Evolutionary conservation across 2,797 vertebrate species (phyloP).

Genomic region (Oreortyx pictus): DNA sequence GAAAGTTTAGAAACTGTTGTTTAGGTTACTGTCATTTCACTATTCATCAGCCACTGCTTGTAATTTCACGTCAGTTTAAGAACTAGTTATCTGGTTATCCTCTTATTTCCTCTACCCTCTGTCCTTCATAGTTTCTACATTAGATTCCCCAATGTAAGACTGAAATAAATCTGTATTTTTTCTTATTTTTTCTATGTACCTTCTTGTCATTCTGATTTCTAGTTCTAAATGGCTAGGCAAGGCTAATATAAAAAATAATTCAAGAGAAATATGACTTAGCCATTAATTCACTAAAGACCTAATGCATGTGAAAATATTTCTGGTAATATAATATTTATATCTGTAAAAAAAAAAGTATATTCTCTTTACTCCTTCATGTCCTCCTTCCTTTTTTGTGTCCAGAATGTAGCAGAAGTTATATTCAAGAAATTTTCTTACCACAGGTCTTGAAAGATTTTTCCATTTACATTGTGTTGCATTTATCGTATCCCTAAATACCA

Average conservation of each 20-base stretch:
- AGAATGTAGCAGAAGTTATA: accelerated
- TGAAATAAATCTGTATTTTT: not conserved
- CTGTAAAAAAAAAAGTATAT: not conserved
- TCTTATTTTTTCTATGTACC: not conserved
- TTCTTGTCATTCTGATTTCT: not conserved
- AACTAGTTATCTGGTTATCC: not conserved
- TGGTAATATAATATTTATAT: no score
- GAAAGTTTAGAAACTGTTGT: not conserved
- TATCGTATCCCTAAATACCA: not conserved
- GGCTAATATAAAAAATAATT: not conserved
- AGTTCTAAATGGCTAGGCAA: not conserved
- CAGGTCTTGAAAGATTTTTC: not conserved
- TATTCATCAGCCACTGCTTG: not conserved
- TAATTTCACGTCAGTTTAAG: not conserved
- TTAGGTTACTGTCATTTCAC: not conserved
- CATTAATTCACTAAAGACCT: not conserved
- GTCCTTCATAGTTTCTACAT: not conserved
- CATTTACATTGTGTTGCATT: not conserved
- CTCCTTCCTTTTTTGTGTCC: not conserved
- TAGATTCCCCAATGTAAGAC: not conserved
- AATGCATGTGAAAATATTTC: not conserved
- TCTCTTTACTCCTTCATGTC: not conserved
- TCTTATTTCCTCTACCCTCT: not conserved
- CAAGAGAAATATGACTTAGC: not conserved
- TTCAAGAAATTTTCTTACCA: not conserved